Evolutionary conservation across 1,140 invertebrate species (phyloP), one percentile per base, ranked within the genome.

Genomic region (Oncopodura yosiiana): DNA sequence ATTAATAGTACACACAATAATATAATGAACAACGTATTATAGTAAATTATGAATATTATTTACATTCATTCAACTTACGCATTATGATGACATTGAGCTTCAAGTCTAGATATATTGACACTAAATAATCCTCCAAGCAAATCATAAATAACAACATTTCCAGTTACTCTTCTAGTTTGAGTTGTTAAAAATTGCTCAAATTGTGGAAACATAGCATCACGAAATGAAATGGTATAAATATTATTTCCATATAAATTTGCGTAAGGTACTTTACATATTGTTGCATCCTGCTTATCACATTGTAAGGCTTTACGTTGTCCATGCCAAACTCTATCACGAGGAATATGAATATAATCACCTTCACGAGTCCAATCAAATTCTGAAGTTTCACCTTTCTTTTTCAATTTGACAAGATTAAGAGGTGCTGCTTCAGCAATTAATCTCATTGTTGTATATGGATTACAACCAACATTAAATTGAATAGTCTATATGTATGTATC

Each of bases 181-280:
- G 43, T 6, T 12, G 60, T 62, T 6, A 62, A 18, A 23, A 58
- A 52, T 34, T 62, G 60, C 16, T 62, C 60, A 36, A 62, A 62
- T 16, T 52, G 48, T 11, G 60, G 60, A 18, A 48, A 21, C 11
- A 62, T 19, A 0, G 1, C 2, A 14, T 60, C 54, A 9, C 43
- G 23, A 46, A 50, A 60, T 14, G 46, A 49, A 1, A 55, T 8
- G 1, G n/a, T 9, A 29, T 52, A 62, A 9, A 62, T 29, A 18
- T 62, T 55, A 1, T 48, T 26, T 23, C 39, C 34, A 24, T 46
- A 58, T 6, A 55, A 11, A n/a, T 49, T 34, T 1, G 45, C 42
- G n/a, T 49, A 19, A 4, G 56, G 56, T 38, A 38, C 21, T 50
- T 32, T 36, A 14, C 21, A 49, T 0, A 36, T 46, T 18, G 1